phyloP scores from a whole-genome alignment of 2,113 vertebrate species.

The Pteropus alecto region DNA sequence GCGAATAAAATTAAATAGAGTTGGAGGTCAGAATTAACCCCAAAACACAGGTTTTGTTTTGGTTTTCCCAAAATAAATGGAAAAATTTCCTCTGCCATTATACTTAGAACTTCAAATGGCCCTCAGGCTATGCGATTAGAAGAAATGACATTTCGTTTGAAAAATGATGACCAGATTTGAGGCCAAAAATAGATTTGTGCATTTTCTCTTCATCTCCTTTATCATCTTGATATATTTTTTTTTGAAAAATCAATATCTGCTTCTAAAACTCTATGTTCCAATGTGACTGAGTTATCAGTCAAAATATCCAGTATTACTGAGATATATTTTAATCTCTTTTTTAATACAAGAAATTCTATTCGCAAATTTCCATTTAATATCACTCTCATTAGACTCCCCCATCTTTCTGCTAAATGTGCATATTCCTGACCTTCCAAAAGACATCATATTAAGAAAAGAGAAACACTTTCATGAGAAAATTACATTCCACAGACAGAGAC shows the following conservation, averaged over 20 bases:
- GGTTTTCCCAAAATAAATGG: background rate
- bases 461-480: background rate
- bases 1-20: background rate
- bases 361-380: background rate
- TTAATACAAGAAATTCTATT: background rate
- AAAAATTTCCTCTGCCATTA: background rate
- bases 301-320: background rate
- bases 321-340: background rate
- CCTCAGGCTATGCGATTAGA: background rate
- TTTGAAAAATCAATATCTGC: conserved; percentile 37
- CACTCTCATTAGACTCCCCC: background rate
- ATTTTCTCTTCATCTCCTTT: background rate
- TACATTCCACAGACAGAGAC: background rate
- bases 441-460: background rate
- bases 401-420: background rate
- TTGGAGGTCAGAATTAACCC: background rate
- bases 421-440: background rate
- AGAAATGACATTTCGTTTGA: conserved; percentile 40
- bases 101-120: background rate
- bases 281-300: background rate
- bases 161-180: background rate
- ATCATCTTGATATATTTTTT: conserved; percentile 17
- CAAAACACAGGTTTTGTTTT: background rate
- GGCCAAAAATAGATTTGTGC: background rate
- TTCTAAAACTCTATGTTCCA: conserved; percentile 16